Percentiles rank a stretch among this genome's conserved stretches.
phyloP scores from a whole-genome alignment of 2,797 vertebrate genomes.

The Pterois miles region DNA sequence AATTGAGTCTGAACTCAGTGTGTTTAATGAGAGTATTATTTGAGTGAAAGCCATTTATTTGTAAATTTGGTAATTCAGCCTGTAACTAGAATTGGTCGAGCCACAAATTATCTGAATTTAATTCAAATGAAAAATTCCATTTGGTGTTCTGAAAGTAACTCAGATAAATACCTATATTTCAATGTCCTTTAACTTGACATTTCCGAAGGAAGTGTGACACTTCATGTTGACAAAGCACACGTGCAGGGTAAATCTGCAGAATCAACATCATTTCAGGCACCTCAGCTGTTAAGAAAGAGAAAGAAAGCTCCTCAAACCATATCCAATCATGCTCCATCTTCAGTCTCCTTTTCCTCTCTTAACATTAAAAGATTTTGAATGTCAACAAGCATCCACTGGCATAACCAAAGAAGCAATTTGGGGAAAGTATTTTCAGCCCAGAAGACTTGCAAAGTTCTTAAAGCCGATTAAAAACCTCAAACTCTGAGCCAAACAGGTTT shows the following conservation, averaged over 20 bases:
- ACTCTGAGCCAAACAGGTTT: slow-evolving; percentile 58
- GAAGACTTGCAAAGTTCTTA: slow-evolving; percentile 45
- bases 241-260: slow-evolving; percentile 42
- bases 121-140: neutral
- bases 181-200: slow-evolving; percentile 3
- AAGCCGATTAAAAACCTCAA: slow-evolving; percentile 50
- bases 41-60: neutral
- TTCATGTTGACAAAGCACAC: slow-evolving; percentile 44
- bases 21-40: neutral
- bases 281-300: slow-evolving; percentile 29
- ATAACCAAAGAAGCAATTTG: slow-evolving; percentile 33
- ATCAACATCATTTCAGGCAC: slow-evolving; percentile 33
- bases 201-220: slow-evolving; percentile 28
- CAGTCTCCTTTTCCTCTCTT: slow-evolving; percentile 16
- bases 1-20: neutral
- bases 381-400: slow-evolving; percentile 41
- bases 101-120: neutral
- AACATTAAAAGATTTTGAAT: slow-evolving; percentile 43
- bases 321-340: slow-evolving; percentile 19
- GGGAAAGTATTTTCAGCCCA: slow-evolving; percentile 33
- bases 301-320: slow-evolving; percentile 8
- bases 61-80: neutral
- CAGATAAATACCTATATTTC: neutral
- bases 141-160: neutral
- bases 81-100: neutral